Evolutionary conservation across 2,797 vertebrate genomes (phyloP).

Genomic region (Aphelocoma californica): DNA sequence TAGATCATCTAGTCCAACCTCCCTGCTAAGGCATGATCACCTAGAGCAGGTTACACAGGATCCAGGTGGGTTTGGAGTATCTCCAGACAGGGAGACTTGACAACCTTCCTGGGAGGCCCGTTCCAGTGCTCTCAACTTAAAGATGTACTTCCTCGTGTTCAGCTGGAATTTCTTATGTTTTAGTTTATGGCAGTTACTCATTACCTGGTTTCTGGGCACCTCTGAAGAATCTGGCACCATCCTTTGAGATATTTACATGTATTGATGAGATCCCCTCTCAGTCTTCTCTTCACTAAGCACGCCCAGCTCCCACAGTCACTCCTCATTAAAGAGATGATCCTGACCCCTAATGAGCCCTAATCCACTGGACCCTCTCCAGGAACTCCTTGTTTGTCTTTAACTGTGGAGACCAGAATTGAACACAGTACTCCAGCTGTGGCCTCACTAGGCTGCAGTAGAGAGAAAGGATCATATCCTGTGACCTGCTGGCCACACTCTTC

Average conservation of each 20-base stretch:
- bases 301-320: background rate
- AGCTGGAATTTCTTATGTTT: background rate
- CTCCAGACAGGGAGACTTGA: background rate
- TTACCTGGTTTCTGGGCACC: background rate
- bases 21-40: background rate
- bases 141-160: background rate
- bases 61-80: background rate
- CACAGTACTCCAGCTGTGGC: background rate
- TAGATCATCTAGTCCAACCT: background rate
- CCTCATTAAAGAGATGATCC: background rate
- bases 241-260: background rate
- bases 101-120: background rate
- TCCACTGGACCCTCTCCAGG: background rate
- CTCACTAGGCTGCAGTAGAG: background rate
- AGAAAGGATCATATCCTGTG: background rate
- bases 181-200: background rate
- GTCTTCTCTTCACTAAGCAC: background rate
- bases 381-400: background rate
- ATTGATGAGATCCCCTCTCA: background rate
- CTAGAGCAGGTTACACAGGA: background rate
- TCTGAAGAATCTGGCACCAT: no score
- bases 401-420: background rate
- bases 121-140: background rate
- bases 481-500: background rate
- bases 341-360: background rate